These are phyloP conservation scores for Cosmia trapezina DNA, from an alignment of 2,888 invertebrate genomes.

Conservation along the genomic window DNA sequence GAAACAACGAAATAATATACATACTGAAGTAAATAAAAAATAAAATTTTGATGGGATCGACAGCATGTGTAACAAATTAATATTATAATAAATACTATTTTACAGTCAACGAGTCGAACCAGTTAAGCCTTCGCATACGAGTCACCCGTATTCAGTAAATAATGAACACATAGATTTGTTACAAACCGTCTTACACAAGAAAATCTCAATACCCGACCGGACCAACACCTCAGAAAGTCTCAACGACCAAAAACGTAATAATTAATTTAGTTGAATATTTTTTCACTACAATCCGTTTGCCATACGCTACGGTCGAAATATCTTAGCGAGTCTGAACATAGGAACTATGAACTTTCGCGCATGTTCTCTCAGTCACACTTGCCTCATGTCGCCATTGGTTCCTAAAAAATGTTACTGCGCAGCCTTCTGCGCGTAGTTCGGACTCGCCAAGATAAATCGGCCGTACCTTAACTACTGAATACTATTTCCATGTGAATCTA, in stretches of 20 bases:
- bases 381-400: no score
- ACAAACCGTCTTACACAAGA: constrained; percentile 15
- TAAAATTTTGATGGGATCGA: constrained; percentile 60
- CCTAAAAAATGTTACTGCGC: no score
- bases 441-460: no score
- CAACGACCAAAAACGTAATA: constrained; percentile 2
- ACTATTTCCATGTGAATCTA: constrained; percentile 48
- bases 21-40: constrained; percentile 54
- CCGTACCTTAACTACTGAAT: constrained; percentile 30
- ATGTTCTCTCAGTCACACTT: no score
- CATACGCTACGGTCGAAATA: neutral
- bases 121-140: constrained; percentile 16
- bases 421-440: no score
- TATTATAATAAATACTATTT: constrained; percentile 39
- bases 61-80: constrained; percentile 33
- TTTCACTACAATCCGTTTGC: constrained; percentile 52
- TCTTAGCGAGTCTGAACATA: no score
- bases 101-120: constrained; percentile 50
- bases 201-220: constrained; percentile 1
- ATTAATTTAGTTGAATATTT: neutral
- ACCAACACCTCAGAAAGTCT: constrained; percentile 10
- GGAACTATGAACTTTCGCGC: no score
- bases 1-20: constrained; percentile 59
- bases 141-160: constrained; percentile 31
- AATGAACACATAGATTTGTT: constrained; percentile 48